Evolutionary conservation across 2,797 vertebrate genomes (phyloP).

Genomic region (Micromesistius poutassou): DNA sequence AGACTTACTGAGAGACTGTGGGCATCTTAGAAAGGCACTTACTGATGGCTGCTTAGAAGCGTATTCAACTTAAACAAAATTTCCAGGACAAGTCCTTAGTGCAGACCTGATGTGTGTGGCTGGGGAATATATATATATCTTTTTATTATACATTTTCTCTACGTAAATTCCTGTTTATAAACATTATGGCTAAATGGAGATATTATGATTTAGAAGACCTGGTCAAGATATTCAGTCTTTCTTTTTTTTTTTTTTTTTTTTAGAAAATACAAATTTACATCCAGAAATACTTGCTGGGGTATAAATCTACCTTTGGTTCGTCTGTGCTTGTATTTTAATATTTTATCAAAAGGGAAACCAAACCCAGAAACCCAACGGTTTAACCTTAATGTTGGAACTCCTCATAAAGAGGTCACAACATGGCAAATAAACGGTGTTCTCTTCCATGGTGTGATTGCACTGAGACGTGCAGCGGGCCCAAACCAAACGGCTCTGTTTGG

Average conservation of each 20-base stretch:
- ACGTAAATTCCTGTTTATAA: slow-evolving; percentile 25
- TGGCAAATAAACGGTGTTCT: background rate
- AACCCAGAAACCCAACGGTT: slow-evolving; percentile 19
- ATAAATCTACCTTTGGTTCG: slow-evolving; percentile 71
- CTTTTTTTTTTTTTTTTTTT: background rate
- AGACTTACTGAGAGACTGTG: slow-evolving; percentile 37
- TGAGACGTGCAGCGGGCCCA: background rate
- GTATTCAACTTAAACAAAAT: slow-evolving; percentile 46
- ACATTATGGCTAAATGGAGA: slow-evolving; percentile 32
- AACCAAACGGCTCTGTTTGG: background rate
- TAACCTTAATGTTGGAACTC: background rate
- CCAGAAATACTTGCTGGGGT: slow-evolving; percentile 48
- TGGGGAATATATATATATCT: slow-evolving; percentile 16
- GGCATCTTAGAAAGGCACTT: slow-evolving; percentile 68
- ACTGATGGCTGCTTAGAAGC: slow-evolving; percentile 62
- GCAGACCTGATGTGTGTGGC: slow-evolving; percentile 38
- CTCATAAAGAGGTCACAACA: background rate
- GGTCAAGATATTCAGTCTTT: slow-evolving; percentile 32
- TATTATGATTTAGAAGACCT: slow-evolving; percentile 19
- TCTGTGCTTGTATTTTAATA: slow-evolving; percentile 49
- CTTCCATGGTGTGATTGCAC: background rate
- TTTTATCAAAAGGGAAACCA: slow-evolving; percentile 52
- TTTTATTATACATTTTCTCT: slow-evolving; percentile 14
- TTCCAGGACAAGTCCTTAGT: slow-evolving; percentile 31
- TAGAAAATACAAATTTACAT: slow-evolving; percentile 40